Evolutionary conservation across 2,797 vertebrate species (phyloP).

Genomic region (Hydrolagus colliei): DNA sequence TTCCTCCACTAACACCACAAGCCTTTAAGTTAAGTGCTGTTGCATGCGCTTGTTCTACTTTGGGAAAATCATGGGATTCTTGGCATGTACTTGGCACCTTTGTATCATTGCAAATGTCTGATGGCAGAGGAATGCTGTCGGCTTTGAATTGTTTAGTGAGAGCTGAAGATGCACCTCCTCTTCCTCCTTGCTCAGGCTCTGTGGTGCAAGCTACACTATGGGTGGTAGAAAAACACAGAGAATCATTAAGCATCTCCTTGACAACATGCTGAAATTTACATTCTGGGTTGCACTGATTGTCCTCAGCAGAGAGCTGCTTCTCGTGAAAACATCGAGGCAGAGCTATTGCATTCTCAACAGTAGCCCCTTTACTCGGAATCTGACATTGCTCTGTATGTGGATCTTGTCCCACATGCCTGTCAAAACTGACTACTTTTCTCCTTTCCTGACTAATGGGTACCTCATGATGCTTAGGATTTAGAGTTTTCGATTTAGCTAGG

Average conservation of each 20-base stretch:
- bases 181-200: slow-evolving; percentile 81
- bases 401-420: slow-evolving; percentile 51
- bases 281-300: slow-evolving; percentile 56
- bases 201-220: slow-evolving; percentile 97
- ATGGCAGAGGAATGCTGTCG: slow-evolving; percentile 76
- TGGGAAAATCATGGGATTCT: slow-evolving; percentile 70
- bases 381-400: slow-evolving; percentile 37
- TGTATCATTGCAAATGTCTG: slow-evolving; percentile 77
- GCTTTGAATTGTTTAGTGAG: slow-evolving; percentile 74
- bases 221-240: slow-evolving; percentile 81
- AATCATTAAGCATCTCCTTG: slow-evolving; percentile 78
- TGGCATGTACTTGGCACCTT: slow-evolving; percentile 72
- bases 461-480: slow-evolving; percentile 44
- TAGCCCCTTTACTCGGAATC: slow-evolving; percentile 37
- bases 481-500: slow-evolving; percentile 49
- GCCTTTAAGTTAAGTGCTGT: slow-evolving; percentile 62
- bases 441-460: slow-evolving; percentile 47
- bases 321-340: slow-evolving; percentile 51
- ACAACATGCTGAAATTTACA: slow-evolving; percentile 50
- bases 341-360: slow-evolving; percentile 39
- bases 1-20: slow-evolving; percentile 62
- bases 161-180: slow-evolving; percentile 78
- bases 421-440: slow-evolving; percentile 55
- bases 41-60: slow-evolving; percentile 66
- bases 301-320: slow-evolving; percentile 42